phyloP scores from a whole-genome alignment of 2,113 vertebrate genomes.

The Cheilinus undulatus region DNA sequence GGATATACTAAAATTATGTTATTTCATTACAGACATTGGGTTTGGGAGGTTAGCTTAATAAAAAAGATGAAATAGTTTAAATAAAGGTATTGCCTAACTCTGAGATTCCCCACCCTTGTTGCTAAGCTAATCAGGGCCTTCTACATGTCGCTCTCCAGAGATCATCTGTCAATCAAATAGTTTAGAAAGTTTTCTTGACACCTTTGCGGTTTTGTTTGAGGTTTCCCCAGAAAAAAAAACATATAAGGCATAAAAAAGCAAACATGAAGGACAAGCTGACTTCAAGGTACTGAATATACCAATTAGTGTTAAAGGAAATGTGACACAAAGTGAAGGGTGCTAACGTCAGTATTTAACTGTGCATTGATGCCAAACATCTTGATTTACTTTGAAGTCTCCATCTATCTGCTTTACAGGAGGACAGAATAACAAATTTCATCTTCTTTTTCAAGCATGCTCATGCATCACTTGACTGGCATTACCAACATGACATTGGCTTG shows the following conservation, averaged over 20 bases:
- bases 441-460: too few species aligned
- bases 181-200: not conserved
- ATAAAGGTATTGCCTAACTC: conserved; percentile 52
- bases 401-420: too few species aligned
- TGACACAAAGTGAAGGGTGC: too few species aligned
- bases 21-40: conserved; percentile 70
- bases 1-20: conserved; percentile 78
- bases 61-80: conserved; percentile 41
- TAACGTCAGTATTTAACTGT: too few species aligned
- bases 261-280: not conserved
- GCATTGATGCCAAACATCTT: too few species aligned
- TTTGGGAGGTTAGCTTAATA: conserved; percentile 77
- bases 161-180: conserved; percentile 28
- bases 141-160: not conserved
- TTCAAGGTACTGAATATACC: too few species aligned
- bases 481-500: too few species aligned
- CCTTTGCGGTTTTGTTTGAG: not conserved
- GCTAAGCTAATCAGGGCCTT: conserved; percentile 27
- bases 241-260: too few species aligned
- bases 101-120: conserved; percentile 12
- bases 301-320: too few species aligned
- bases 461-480: too few species aligned
- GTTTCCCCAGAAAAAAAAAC: not conserved
- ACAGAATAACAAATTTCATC: too few species aligned
- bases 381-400: too few species aligned